Conservation (phyloP, 2,113 vertebrate genomes). For the human (Homo sapiens) region DNA sequence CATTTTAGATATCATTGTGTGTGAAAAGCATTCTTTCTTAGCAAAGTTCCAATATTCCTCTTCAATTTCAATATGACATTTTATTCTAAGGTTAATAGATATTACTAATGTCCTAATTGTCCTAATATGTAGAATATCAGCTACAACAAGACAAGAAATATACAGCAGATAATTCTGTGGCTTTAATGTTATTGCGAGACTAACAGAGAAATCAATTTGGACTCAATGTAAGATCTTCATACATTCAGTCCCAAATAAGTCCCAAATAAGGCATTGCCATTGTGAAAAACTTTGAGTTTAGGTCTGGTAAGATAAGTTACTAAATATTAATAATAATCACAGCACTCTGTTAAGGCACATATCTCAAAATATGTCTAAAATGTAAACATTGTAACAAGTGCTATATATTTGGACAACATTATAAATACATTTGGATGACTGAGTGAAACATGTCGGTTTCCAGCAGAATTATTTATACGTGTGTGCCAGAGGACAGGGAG, state of each 20-base stretch:
- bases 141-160: not conserved
- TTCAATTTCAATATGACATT: conserved; percentile 37
- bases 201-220: not conserved
- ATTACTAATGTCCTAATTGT: not conserved
- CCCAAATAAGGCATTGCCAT: not conserved
- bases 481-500: not conserved
- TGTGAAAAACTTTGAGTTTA: not conserved
- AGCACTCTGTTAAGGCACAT: not conserved
- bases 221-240: not conserved
- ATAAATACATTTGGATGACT: not conserved
- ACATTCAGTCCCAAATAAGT: not conserved
- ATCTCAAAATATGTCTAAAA: not conserved
- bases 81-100: not conserved
- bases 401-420: not conserved
- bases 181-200: not conserved
- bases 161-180: not conserved
- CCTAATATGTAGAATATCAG: not conserved
- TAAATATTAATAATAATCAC: not conserved
- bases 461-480: not conserved
- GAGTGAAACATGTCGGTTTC: not conserved
- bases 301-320: not conserved
- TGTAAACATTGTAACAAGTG: not conserved
- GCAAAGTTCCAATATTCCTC: conserved; percentile 6
- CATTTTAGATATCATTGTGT: not conserved
- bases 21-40: not conserved